Evolutionary conservation across 2,888 invertebrate genomes (phyloP), one percentile per base, ranked within the genome.

Genomic region (Cheilosia impressa): DNA sequence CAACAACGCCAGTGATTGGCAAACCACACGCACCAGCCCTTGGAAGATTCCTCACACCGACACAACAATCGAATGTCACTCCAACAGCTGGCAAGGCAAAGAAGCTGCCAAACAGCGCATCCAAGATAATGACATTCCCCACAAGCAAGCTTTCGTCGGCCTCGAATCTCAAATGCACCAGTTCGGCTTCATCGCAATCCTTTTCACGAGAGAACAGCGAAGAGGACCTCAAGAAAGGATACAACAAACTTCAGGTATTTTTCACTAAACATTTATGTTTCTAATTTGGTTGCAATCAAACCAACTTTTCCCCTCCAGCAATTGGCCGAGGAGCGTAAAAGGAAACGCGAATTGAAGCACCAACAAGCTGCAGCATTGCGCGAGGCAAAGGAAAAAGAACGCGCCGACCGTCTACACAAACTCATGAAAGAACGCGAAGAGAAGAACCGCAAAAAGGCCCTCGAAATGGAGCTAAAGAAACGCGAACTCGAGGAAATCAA

Each of bases 351-450:
- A 63, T 90, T 90, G 43, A 92, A 92, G 68, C 91, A 92, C 84
- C 88, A 89, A 57, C 89, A 90, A 53, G 92, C 91, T 0, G 91
- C 92, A 3, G 89, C 89, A 66, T 87, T 87, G 31, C 91, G 92
- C 0, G 92, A 92, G 76, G 91, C 91, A 4, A 91, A 91, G 76
- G 92, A 92, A 53, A 90, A 90, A 3, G 92, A 92, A 71, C 90
- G 91, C 4, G 89, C 90, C 5, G 92, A 92, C 58, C 90, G 91
- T 2, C 87, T 91, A 58, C 90, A 91, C 41, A 92, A 91, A 68
- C 34, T 90, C 22, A 89, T 90, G 27, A 90, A 90, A 76, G 92
- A 92, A 75, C 91, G 92, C 0, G 92, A 92, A 47, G 92, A 92
- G 73, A 92, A 92, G 62, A 90, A 90, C 3, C 66, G 90, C 1